Evolutionary conservation across 1,140 invertebrate genomes (phyloP).

Genomic region (Anastatus disparis): DNA sequence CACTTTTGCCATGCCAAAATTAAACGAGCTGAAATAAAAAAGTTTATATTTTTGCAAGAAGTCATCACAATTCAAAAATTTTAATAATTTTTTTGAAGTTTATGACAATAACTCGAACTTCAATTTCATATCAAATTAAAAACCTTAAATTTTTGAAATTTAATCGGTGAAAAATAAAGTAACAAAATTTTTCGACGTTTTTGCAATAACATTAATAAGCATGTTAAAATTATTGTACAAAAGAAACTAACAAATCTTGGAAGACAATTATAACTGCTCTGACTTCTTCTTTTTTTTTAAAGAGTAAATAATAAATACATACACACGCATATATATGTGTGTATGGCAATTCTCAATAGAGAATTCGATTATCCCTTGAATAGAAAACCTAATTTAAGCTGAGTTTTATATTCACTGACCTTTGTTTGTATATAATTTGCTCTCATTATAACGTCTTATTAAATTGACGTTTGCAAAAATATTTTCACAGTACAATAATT

Average conservation of each 20-base stretch:
- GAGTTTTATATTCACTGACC: slow-evolving; percentile 21
- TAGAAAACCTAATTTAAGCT: neutral
- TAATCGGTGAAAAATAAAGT: too few relatives aligned
- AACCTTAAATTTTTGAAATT: too few relatives aligned
- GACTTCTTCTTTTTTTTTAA: neutral
- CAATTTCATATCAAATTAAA: too few relatives aligned
- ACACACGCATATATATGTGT: too few relatives aligned
- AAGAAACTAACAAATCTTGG: neutral
- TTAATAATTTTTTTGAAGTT: too few relatives aligned
- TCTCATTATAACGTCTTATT: neutral
- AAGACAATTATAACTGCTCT: neutral
- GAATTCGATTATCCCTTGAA: slow-evolving; percentile 10
- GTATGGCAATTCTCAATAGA: neutral
- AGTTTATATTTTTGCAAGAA: too few relatives aligned
- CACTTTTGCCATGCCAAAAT: too few relatives aligned
- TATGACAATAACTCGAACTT: too few relatives aligned
- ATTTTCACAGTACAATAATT: neutral
- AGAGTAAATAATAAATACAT: neutral
- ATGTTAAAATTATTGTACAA: neutral
- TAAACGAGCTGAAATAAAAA: too few relatives aligned
- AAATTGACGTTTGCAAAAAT: neutral
- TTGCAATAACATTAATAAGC: neutral
- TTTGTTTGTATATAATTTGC: neutral
- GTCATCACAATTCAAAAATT: too few relatives aligned
- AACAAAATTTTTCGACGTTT: neutral